phyloP scores from a whole-genome alignment of 2,797 vertebrate species.

The Myiotriccus ornatus region DNA sequence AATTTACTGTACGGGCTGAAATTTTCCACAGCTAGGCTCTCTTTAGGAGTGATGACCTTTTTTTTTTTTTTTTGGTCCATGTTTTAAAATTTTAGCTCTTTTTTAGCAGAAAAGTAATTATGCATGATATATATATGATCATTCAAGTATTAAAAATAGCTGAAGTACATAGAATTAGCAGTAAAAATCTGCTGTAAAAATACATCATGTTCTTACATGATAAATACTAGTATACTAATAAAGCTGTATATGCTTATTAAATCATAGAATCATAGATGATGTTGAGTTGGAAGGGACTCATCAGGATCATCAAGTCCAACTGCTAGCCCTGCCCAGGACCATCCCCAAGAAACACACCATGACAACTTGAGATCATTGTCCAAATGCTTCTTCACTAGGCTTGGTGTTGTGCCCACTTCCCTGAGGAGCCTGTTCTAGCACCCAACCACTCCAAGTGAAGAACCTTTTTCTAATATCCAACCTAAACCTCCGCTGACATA shows the following conservation, averaged over 20 bases:
- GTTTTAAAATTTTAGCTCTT: background rate
- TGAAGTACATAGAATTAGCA: background rate
- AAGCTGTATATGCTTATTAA: background rate
- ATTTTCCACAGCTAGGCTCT: background rate
- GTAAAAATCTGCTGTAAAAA: background rate
- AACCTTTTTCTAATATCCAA: background rate
- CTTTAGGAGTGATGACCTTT: background rate
- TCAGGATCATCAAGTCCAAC: background rate
- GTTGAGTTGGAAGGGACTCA: background rate
- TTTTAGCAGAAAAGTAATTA: background rate
- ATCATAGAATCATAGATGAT: no score
- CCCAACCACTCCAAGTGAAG: background rate
- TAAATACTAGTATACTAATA: background rate
- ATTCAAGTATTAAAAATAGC: background rate
- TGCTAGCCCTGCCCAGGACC: no score
- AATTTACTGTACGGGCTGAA: background rate
- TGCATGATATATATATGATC: background rate
- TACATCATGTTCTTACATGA: background rate
- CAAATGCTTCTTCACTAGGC: fast-evolving
- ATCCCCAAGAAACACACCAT: background rate
- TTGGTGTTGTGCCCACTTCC: background rate
- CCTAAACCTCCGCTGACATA: no score
- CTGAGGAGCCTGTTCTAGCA: background rate
- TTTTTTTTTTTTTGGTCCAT: background rate
- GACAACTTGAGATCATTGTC: background rate